Base-by-base conservation (phyloP, 1,140 invertebrate genomes). In the Drosophila ananassae region DNA sequence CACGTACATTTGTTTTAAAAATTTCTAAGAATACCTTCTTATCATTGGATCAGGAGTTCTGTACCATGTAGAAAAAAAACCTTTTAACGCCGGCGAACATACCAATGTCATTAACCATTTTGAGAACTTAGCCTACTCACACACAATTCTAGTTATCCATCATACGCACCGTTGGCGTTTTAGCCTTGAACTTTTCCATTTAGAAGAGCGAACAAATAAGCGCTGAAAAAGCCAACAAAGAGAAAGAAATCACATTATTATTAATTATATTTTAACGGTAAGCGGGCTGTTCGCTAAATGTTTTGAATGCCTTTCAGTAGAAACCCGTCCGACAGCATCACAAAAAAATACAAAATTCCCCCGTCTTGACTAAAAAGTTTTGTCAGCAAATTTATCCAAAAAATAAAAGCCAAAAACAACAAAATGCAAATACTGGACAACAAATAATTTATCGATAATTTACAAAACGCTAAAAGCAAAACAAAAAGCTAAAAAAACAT, bases 231-330 rank as follows among this genome's bases (percentile, higher is more conserved):
- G 63, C 5, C 59, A 25, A 30, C 17, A 52, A 47, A 63, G 47
- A 44, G 37, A 73, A 87, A 75, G 39, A 72, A 66, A 79, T 57
- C 61, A 51, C 50, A 75, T 60, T 69, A 72, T 79, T 89, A 79
- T 89, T 89, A 87, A 87, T 89, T 79, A 75, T 52, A 72, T 89
- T 79, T 79, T 82, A 87, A 87, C 82, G 82, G 82, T 87, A 69
- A 82, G 60, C 64, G 39, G 48, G 25, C 56, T 60, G 56, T 82
- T 54, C 12, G 63, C 57, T 25, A 77, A 69, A 32, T 62, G 56
- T 56, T 73, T 61, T 51, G 63, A 67, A 67, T 67, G 28, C 62
- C 34, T 67, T 57, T 22, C 62, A 74, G 63, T 55, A 60, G 47
- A 74, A 83, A 84, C 80, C 77, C 60, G 80, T 83, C 74, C 44